Percentiles rank a stretch among this genome's conserved stretches.
Conservation (phyloP, 2,797 vertebrate genomes). For the Tachyglossus aculeatus region DNA sequence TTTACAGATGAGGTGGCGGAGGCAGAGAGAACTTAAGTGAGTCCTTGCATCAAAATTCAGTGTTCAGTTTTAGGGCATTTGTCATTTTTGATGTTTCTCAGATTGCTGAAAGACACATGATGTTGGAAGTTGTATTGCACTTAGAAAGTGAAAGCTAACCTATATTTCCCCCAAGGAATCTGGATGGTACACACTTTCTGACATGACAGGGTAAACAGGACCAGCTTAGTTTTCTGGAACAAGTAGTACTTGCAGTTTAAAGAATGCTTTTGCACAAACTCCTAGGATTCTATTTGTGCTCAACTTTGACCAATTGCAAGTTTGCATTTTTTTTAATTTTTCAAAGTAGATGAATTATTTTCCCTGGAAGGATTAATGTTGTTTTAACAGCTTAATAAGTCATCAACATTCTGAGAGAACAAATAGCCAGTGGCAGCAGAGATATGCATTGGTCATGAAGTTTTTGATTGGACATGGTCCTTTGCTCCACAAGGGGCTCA, state of each 20-base stretch:
- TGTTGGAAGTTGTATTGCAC: not conserved
- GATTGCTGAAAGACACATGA: not conserved
- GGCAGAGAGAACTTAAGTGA: too few relatives aligned
- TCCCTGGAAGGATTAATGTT: too few relatives aligned
- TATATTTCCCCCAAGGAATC: not conserved
- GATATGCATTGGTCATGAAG: too few relatives aligned
- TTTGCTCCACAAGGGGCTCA: too few relatives aligned
- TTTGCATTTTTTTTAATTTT: not conserved
- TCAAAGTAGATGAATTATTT: conserved; percentile 6
- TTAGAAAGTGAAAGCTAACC: not conserved
- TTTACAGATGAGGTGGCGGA: not conserved
- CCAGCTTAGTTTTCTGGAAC: not conserved
- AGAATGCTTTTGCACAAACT: not conserved
- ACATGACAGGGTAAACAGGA: not conserved
- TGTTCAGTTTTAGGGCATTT: not conserved
- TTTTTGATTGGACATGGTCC: too few relatives aligned
- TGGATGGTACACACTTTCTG: not conserved
- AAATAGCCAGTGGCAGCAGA: too few relatives aligned
- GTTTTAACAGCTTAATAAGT: too few relatives aligned
- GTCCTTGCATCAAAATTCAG: not conserved
- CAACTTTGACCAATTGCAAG: not conserved
- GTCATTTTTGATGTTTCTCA: not conserved
- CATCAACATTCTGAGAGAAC: too few relatives aligned
- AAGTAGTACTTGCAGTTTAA: not conserved
- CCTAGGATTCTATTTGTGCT: not conserved